phyloP scores from a whole-genome alignment of 2,888 invertebrate species.

The Heliothis peltigera region DNA sequence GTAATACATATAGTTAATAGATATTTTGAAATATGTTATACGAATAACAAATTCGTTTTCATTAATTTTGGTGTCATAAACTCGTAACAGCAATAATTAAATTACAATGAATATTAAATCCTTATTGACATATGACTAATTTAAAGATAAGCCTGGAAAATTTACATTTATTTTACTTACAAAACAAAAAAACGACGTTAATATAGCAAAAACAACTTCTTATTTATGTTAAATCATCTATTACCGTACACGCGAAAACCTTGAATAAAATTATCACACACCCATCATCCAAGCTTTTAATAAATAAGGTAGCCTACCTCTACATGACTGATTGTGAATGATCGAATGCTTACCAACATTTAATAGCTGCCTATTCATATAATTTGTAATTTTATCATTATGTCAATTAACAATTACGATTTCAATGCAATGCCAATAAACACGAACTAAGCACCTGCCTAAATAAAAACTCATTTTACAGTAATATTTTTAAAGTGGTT shows the following conservation, averaged over 20 bases:
- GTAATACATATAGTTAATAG: not conserved
- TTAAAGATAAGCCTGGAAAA: slow-evolving; percentile 14
- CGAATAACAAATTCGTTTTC: not conserved
- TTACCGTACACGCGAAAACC: slow-evolving; percentile 61
- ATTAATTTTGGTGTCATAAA: not conserved
- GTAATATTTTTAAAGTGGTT: slow-evolving; percentile 18
- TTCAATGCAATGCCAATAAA: slow-evolving; percentile 11
- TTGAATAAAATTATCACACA: slow-evolving; percentile 71
- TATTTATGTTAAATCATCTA: slow-evolving; percentile 44
- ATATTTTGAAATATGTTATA: not conserved
- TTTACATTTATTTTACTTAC: not conserved
- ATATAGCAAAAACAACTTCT: slow-evolving; percentile 36
- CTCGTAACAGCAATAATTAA: not conserved
- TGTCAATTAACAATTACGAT: slow-evolving; percentile 16
- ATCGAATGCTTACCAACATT: slow-evolving; percentile 38
- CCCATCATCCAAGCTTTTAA: slow-evolving; percentile 62
- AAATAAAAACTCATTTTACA: slow-evolving; percentile 19
- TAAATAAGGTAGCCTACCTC: slow-evolving; percentile 53
- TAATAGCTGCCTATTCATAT: slow-evolving; percentile 3
- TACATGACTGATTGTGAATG: slow-evolving; percentile 26
- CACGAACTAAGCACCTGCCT: slow-evolving; percentile 7
- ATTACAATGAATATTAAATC: slow-evolving; percentile 15
- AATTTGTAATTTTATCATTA: slow-evolving; percentile 20
- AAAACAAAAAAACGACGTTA: slow-evolving; percentile 21
- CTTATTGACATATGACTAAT: slow-evolving; percentile 27